Evolutionary conservation across 2,113 vertebrate species (phyloP), one percentile per base, ranked within the genome.

Genomic region (Gobius niger): DNA sequence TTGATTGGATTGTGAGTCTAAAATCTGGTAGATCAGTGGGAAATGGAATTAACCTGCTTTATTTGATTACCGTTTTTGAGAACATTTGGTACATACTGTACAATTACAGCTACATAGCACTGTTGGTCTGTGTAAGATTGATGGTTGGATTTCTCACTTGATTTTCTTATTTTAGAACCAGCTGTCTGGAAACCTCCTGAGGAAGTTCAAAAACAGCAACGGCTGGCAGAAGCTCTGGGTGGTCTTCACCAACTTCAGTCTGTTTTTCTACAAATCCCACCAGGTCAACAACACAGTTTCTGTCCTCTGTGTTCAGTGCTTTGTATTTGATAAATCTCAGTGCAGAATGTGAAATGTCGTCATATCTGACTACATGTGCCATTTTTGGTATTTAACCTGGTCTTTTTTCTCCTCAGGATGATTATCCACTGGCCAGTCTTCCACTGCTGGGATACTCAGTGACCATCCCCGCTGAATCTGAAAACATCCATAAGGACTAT

Each of bases 161-260:
- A 44, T 46, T 53, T 74, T 47, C 57, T 70, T 67, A 80, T 88
- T 89, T 68, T 87, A 99, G 98, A 99, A 99, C 85, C 96, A 98
- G 89, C 82, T 99, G 41, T 99, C 97, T 13, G 98, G 98, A 85
- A 98, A 98, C 79, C 87, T 99, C 77, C 92, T 99, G 73, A 91
- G 98, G 84, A 99, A 99, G 82, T 99, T 99, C 92, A 99, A 99
- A 73, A 99, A 99, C 92, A 99, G 97, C 91, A 99, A 98, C 0
- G 98, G 98, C 51, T 99, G 98, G 98, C 98, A 99, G 94, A 99
- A 98, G 91, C 96, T 99, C 63, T 99, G 98, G 98, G 98, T 99
- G 77, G 97, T 99, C 68, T 99, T 99, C 92, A 99, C 97, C 52
- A 98, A 98, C 91, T 99, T 99, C 94, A 98, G 96, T 68, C 93